A percentile compares a stretch with the other conserved stretches of the same genome.
Evolutionary conservation across 2,113 vertebrate genomes (phyloP).

Genomic region (Pteruthius melanotis): DNA sequence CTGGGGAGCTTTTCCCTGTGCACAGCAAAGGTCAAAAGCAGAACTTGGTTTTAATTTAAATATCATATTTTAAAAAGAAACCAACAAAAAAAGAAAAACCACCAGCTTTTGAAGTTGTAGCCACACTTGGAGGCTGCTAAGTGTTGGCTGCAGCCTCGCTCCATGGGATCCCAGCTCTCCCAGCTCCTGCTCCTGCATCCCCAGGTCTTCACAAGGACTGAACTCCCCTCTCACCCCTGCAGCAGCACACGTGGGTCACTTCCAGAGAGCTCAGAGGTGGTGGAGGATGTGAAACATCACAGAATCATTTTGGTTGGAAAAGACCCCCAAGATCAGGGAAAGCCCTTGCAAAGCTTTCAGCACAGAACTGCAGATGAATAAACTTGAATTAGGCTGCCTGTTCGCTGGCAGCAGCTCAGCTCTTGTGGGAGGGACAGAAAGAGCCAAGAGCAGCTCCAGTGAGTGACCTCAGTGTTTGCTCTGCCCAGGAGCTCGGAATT

Average conservation of each 20-base stretch:
- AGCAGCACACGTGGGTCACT: accelerated
- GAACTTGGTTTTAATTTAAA: neutral
- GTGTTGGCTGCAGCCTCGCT: neutral
- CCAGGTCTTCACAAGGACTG: neutral
- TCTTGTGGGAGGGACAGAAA: neutral
- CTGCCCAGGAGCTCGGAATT: neutral
- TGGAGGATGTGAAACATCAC: neutral
- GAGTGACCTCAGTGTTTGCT: neutral
- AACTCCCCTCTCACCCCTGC: neutral
- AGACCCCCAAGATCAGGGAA: neutral
- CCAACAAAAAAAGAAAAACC: neutral
- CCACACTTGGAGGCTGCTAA: neutral
- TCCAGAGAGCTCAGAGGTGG: neutral
- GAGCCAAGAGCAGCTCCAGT: neutral
- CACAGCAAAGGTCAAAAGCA: neutral
- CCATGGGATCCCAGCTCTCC: accelerated
- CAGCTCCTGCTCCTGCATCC: neutral
- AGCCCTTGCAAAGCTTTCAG: neutral
- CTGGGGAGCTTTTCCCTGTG: neutral
- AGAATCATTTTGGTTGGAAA: neutral
- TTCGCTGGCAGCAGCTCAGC: neutral
- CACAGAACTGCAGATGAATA: neutral
- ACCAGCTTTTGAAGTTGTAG: neutral
- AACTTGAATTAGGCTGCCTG: neutral
- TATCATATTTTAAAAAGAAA: too few relatives aligned